Base-by-base conservation (phyloP, 1,140 invertebrate species). In the Spodoptera litura region DNA sequence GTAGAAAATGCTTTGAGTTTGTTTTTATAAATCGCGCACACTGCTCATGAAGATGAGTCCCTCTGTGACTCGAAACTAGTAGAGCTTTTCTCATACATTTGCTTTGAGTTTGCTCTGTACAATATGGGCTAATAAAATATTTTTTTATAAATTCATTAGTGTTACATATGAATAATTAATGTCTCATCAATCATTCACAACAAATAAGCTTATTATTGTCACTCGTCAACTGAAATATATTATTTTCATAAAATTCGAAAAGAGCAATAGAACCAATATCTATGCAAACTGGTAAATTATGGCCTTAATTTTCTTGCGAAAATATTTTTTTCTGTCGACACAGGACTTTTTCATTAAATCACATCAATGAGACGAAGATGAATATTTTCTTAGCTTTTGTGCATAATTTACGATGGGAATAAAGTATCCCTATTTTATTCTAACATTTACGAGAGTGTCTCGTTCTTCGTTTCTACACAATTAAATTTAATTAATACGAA, bases 401-500 rank as follows among this genome's bases (percentile, higher is more conserved):
- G 38, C 38, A 66, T 66, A 66, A 66, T 70, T 70, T 51, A 79
- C 76, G 55, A 62, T 77, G 75, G 59, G 82, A 83, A 77, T 81
- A 83, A 83, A 87, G 76, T 82, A 83, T 81, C 71, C 83, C 72
- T 79, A 85, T 85, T 90, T 88, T 85, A 90, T 89, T 88, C 87
- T 81, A 83, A 82, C 84, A 82, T 89, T 89, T 87, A 90, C 85
- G 85, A 89, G 87, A 88, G 87, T 84, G 85, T 89, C 38, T 61
- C 66, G 25, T 70, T 15, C 49, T 70, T 49, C 49, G 71, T 51
- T 91, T 91, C 89, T 89, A 89, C 88, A 91, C 89, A 92, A 92
- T 92, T 92, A 91, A 91, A 90, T 91, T 90, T 91, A 92, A 92
- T 91, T 92, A 92, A 91, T 91, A 89, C 83, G 89, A 91, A 91